Evolutionary conservation across 2,113 vertebrate genomes (phyloP), one percentile per base, ranked within the genome.

Genomic region (Thunnus maccoyii): DNA sequence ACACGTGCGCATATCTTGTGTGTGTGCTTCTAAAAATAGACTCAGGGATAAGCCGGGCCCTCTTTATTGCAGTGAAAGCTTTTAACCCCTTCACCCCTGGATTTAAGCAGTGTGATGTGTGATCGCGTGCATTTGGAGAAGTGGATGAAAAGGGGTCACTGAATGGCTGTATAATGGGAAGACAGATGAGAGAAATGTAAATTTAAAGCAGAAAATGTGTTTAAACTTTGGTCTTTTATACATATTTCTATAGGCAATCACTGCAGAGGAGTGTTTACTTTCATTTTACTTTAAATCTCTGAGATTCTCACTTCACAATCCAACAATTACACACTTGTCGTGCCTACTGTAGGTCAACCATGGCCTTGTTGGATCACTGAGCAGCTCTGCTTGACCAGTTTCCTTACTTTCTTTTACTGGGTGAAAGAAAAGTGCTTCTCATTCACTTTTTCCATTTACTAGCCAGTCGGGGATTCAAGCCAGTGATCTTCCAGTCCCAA

Each of bases 11-110:
- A 85, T 85, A 82, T 89, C 87, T 85, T 72, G 75, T 90, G 77
- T 77, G 86, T 66, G 80, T 3, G 64, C 0, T 82, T 86, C 93
- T 94, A 94, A 91, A 93, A 93, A 94, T 93, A 94, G 88, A 90
- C 65, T 12, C 57, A 0, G 74, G 88, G 92, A 92, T 94, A 93
- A 93, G 88, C 91, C 76, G 80, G 89, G 89, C 90, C 88, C 90
- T 93, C 70, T 87, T 91, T 90, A 83, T 93, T 92, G 91, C 91
- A 93, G 89, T 12, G 89, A 91, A 89, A 91, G 90, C 88, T 89
- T 91, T 94, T 94, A 94, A 94, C 91, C 91, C 91, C 57, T 91
- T 92, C 91, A 83, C 73, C 87, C 62, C 87, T 17, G 88, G 83
- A 71, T 22, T 82, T 32, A 76, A 85, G 78, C 73, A 15, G 85